Conservation (phyloP, 1,140 invertebrate species). For the Scylla paramamosain region DNA sequence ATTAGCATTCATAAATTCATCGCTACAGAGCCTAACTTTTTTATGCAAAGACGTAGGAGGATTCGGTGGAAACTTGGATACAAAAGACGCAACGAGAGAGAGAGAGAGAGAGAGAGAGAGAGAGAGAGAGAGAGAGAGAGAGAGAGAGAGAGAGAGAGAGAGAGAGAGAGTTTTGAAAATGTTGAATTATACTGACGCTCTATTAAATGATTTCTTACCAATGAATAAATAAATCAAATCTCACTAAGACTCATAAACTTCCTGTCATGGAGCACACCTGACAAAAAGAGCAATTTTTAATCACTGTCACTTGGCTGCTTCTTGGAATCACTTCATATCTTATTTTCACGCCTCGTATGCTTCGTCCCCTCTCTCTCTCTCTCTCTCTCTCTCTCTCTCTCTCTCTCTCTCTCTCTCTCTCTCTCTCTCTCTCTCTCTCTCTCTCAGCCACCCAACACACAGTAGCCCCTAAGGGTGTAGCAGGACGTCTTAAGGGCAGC, state of each 20-base stretch:
- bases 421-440: background rate
- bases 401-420: too few species aligned
- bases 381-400: too few species aligned
- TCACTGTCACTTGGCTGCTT: too few species aligned
- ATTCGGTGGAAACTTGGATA: background rate
- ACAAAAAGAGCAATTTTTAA: background rate
- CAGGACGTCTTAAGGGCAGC: background rate
- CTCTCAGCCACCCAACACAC: background rate
- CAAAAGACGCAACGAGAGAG: background rate
- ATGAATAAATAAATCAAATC: too few species aligned
- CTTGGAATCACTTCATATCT: background rate
- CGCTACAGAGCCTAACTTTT: background rate
- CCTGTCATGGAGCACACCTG: background rate
- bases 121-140: constrained; percentile 21
- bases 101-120: constrained; percentile 18
- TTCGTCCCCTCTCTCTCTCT: too few species aligned
- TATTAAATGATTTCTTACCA: too few species aligned
- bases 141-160: background rate
- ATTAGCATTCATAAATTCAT: constrained; percentile 8
- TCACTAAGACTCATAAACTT: background rate
- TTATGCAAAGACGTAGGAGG: background rate
- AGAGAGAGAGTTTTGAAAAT: too few species aligned
- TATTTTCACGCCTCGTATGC: background rate
- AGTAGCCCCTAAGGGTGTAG: background rate
- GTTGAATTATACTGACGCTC: too few species aligned